Evolutionary conservation across 1,140 invertebrate genomes (phyloP).

Genomic region (Drosophila nikananu): DNA sequence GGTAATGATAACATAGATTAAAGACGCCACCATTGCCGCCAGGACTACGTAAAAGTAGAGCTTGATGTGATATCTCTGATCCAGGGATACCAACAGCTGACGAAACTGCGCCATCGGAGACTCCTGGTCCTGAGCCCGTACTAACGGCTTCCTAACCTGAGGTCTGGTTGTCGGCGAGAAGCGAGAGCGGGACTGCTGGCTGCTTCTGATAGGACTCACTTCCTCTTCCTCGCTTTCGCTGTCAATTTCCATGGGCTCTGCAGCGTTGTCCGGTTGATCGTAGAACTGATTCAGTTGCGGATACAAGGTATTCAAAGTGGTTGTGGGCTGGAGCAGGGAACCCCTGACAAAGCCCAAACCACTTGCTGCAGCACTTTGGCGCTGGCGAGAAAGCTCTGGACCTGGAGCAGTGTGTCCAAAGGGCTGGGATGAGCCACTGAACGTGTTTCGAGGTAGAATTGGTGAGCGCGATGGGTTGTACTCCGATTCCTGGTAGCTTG

Average conservation of each 20-base stretch:
- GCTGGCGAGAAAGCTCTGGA: constrained; percentile 21
- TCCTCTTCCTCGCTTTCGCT: constrained; percentile 51
- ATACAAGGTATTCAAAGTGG: constrained; percentile 50
- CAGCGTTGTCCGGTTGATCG: constrained; percentile 25
- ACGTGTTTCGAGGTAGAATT: constrained; percentile 39
- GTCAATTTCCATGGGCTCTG: constrained; percentile 52
- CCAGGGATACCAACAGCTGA: constrained; percentile 37
- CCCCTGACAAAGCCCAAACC: constrained; percentile 33
- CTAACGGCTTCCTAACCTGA: constrained; percentile 16
- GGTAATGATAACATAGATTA: constrained; percentile 68
- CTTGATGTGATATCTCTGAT: constrained; percentile 70
- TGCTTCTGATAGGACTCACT: constrained; percentile 14
- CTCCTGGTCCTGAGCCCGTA: neutral
- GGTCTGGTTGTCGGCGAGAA: constrained; percentile 44
- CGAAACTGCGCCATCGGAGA: constrained; percentile 47
- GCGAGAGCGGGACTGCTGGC: constrained; percentile 23
- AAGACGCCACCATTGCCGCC: constrained; percentile 46
- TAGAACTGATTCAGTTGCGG: constrained; percentile 67
- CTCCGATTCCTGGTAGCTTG: constrained; percentile 48
- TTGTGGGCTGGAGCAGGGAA: constrained; percentile 49
- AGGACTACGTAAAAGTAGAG: constrained; percentile 57
- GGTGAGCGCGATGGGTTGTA: constrained; percentile 14
- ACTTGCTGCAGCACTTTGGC: constrained; percentile 2
- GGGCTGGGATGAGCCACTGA: constrained; percentile 49
- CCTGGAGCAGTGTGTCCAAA: constrained; percentile 10